Conservation (phyloP, 1,140 invertebrate genomes). For the Sarcophaga peregrina region DNA sequence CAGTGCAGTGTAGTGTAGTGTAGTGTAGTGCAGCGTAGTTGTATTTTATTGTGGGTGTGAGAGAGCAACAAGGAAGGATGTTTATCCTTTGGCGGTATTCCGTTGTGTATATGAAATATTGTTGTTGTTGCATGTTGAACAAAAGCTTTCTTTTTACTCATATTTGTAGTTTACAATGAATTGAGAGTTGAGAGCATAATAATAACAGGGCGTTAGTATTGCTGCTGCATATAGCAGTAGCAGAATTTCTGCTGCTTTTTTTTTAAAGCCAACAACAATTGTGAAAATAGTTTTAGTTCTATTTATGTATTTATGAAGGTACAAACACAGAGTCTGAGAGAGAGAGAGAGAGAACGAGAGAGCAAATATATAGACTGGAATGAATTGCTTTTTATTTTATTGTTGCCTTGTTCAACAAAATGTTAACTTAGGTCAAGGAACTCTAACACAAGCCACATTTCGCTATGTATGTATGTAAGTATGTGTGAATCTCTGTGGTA, state of each 20-base stretch:
- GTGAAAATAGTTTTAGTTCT: background rate
- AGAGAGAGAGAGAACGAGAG: background rate
- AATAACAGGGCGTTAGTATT: background rate
- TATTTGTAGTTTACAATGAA: background rate
- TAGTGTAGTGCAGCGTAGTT: background rate
- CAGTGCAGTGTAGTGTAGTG: no score
- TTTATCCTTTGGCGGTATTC: slow-evolving; percentile 18
- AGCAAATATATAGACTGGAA: slow-evolving; percentile 31
- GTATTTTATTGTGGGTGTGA: background rate
- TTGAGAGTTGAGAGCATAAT: background rate
- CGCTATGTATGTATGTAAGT: no score
- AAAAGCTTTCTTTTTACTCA: slow-evolving; percentile 17
- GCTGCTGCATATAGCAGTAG: background rate
- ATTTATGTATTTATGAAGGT: background rate
- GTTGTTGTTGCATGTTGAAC: background rate
- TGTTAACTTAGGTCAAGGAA: slow-evolving; percentile 42
- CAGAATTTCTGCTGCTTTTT: no score
- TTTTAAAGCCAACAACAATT: background rate
- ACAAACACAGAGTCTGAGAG: background rate
- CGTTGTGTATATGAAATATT: background rate
- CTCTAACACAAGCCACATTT: background rate
- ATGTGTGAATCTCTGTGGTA: background rate
- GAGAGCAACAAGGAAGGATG: background rate
- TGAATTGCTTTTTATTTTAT: background rate
- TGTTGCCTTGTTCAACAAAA: background rate